Percentiles rank a stretch among this genome's conserved stretches.
These are phyloP conservation scores for Cotesia typhae DNA, from an alignment of 1,140 invertebrate genomes.

Conservation along the genomic window DNA sequence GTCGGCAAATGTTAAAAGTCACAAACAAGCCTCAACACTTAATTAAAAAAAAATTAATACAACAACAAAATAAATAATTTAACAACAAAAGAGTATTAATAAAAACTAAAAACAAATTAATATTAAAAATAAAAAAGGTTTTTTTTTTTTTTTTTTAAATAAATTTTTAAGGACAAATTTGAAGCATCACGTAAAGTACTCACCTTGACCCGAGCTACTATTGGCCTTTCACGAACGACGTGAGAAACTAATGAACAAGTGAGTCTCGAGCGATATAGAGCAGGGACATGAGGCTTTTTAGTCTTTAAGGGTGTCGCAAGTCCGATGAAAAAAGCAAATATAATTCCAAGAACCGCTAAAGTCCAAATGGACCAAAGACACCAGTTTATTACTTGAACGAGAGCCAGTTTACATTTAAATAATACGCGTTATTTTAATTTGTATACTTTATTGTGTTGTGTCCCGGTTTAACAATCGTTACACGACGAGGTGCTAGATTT, in stretches of 20 bases:
- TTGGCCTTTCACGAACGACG: constrained; percentile 32
- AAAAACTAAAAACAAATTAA: background rate
- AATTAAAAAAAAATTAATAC: background rate
- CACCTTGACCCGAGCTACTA: constrained; percentile 37
- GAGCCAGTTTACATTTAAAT: constrained; percentile 57
- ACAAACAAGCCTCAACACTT: background rate
- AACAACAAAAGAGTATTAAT: background rate
- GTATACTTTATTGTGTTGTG: background rate
- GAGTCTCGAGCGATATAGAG: constrained; percentile 17
- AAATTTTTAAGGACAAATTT: constrained; percentile 1
- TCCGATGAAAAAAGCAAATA: constrained; percentile 58
- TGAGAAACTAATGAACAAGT: constrained; percentile 37
- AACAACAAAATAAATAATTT: background rate
- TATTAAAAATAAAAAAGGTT: background rate
- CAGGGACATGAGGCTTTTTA: constrained; percentile 19
- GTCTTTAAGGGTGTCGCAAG: constrained; percentile 47
- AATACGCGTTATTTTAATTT: constrained; percentile 18
- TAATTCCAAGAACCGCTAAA: constrained; percentile 46
- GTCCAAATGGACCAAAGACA: constrained; percentile 57
- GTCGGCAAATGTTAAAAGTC: background rate
- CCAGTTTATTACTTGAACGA: constrained; percentile 54
- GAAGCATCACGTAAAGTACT: constrained; percentile 31
- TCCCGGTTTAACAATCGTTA: too few relatives aligned
- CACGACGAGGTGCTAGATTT: background rate
- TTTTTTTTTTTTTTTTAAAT: background rate